These are phyloP conservation scores for Nylanderia fulva DNA, from an alignment of 1,140 invertebrate species.

Conservation along the genomic window DNA sequence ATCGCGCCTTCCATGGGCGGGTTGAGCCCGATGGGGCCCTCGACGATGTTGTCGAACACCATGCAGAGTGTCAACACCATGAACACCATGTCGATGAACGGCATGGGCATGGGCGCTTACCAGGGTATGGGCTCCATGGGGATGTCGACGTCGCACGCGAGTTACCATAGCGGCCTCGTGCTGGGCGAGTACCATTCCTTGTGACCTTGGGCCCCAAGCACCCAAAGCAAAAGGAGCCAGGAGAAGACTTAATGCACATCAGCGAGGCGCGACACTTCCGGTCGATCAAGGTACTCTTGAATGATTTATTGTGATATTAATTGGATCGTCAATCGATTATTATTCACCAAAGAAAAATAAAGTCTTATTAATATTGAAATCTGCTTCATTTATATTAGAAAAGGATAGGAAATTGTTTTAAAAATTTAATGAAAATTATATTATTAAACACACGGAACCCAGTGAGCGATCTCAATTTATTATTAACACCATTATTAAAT, in stretches of 20 bases:
- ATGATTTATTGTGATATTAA: slow-evolving; percentile 15
- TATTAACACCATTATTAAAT: background rate
- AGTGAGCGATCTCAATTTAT: background rate
- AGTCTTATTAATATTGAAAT: background rate
- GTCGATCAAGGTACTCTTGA: slow-evolving; percentile 46
- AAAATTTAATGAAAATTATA: background rate
- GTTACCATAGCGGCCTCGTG: slow-evolving; percentile 84
- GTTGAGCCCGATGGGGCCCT: slow-evolving; percentile 83
- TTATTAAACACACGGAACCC: too few species aligned
- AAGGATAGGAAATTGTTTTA: background rate
- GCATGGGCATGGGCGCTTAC: slow-evolving; percentile 84
- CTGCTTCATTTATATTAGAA: background rate
- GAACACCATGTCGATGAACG: slow-evolving; percentile 85
- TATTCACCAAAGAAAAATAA: background rate
- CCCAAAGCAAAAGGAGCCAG: slow-evolving; percentile 81
- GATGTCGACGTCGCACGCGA: slow-evolving; percentile 82
- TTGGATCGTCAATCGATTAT: slow-evolving; percentile 35
- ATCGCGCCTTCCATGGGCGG: slow-evolving; percentile 84
- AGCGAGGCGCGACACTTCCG: slow-evolving; percentile 25
- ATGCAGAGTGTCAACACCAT: slow-evolving; percentile 84
- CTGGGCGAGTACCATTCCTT: slow-evolving; percentile 85
- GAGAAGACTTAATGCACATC: slow-evolving; percentile 80
- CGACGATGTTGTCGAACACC: slow-evolving; percentile 82
- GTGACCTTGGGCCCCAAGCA: slow-evolving; percentile 84
- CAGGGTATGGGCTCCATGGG: slow-evolving; percentile 83